A percentile compares a stretch with the other conserved stretches of the same genome.
These are phyloP conservation scores for Galago senegalensis DNA, from an alignment of 2,797 vertebrate genomes.

Conservation along the genomic window DNA sequence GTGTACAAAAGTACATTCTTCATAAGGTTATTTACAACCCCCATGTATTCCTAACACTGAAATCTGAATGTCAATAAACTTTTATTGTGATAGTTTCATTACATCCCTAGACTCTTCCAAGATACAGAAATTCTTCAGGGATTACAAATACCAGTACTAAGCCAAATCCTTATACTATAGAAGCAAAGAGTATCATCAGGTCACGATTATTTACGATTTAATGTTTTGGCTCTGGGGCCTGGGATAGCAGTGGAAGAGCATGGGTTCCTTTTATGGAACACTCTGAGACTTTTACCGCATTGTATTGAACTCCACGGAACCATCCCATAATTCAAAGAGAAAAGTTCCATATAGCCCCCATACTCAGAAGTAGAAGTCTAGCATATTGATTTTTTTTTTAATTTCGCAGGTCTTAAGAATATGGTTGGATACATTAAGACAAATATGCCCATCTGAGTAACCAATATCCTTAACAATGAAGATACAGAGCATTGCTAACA, in stretches of 20 bases:
- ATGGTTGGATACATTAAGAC: background rate
- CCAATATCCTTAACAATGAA: background rate
- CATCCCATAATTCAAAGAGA: background rate
- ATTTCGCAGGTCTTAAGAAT: slow-evolving; percentile 20
- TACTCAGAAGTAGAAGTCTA: background rate
- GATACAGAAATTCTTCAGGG: slow-evolving; percentile 49
- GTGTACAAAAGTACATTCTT: background rate
- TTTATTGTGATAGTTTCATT: slow-evolving; percentile 56
- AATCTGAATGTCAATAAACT: slow-evolving; percentile 12
- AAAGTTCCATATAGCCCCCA: background rate
- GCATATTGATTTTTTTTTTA: background rate
- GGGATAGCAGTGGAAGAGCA: background rate
- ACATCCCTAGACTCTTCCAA: background rate
- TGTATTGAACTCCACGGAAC: background rate
- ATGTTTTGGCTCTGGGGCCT: slow-evolving; percentile 1
- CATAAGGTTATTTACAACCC: background rate
- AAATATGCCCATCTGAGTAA: background rate
- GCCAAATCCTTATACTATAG: slow-evolving; percentile 53
- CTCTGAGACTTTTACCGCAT: background rate
- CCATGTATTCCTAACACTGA: background rate
- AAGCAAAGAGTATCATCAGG: background rate
- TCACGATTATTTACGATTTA: background rate
- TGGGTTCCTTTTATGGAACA: background rate
- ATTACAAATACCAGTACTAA: slow-evolving; percentile 13
- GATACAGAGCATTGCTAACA: background rate